Evolutionary conservation across 2,113 vertebrate genomes (phyloP).

Genomic region (Myocastor coypus): DNA sequence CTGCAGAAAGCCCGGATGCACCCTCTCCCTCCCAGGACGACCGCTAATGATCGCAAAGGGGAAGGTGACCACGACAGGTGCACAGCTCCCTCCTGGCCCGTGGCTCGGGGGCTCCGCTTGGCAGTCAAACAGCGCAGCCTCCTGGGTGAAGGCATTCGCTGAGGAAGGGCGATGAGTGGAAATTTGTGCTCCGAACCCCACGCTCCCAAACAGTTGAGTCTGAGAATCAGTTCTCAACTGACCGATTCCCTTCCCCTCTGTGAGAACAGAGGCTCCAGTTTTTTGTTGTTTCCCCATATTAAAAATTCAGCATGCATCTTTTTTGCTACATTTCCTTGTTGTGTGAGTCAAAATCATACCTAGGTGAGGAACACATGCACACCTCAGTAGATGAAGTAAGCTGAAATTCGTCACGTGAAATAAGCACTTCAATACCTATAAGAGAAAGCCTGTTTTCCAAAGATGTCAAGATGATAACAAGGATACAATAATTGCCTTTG

Average conservation of each 20-base stretch:
- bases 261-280: not conserved
- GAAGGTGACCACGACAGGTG: not conserved
- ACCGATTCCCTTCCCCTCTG: not conserved
- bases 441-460: not conserved
- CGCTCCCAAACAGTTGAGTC: not conserved
- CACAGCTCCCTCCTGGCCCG: not conserved
- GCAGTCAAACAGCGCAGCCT: not conserved
- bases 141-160: not conserved
- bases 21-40: not conserved
- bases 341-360: not conserved
- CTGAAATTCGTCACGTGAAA: not conserved
- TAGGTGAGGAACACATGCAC: not conserved
- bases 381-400: not conserved
- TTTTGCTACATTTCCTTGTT: not conserved
- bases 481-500: not conserved
- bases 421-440: not conserved
- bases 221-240: constrained; percentile 11
- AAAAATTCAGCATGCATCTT: not conserved
- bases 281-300: not conserved
- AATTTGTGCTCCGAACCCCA: not conserved
- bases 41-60: not conserved
- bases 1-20: not conserved
- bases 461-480: not conserved
- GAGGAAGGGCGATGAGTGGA: not conserved
- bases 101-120: not conserved